Conservation (phyloP, 2,888 invertebrate species). For the Acronicta aceris region DNA sequence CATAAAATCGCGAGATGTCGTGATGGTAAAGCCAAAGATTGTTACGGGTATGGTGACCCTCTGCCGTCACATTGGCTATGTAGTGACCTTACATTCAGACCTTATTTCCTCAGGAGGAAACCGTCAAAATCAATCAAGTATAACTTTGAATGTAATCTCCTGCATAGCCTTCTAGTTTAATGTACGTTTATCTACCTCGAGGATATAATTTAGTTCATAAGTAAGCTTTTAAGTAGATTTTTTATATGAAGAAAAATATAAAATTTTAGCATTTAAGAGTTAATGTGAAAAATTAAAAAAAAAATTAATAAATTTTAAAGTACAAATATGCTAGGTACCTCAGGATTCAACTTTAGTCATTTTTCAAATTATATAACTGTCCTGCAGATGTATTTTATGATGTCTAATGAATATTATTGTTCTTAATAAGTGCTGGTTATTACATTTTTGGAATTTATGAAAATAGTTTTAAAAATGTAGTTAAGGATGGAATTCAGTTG, state of each 20-base stretch:
- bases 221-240: conserved; percentile 87
- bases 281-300: conserved; percentile 76
- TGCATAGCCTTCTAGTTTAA: conserved; percentile 75
- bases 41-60: conserved; percentile 89
- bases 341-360: conserved; percentile 85
- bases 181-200: conserved; percentile 89
- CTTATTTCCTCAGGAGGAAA: conserved; percentile 35
- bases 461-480: conserved; percentile 52
- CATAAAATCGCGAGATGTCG: conserved; percentile 86
- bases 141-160: conserved; percentile 68
- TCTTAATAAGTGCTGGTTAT: conserved; percentile 47
- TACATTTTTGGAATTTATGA: conserved; percentile 51
- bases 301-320: conserved; percentile 76
- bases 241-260: conserved; percentile 85
- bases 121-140: conserved; percentile 39
- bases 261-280: conserved; percentile 78
- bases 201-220: conserved; percentile 82
- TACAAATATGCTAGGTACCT: conserved; percentile 87
- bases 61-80: conserved; percentile 86
- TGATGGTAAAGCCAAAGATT: conserved; percentile 90
- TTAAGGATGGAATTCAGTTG: conserved; percentile 45
- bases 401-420: conserved; percentile 60
- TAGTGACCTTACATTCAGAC: conserved; percentile 69
- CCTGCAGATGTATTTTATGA: conserved; percentile 64
- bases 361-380: conserved; percentile 66